A percentile compares a stretch with the other conserved stretches of the same genome.
phyloP scores from a whole-genome alignment of 2,797 vertebrate species.

The Novumbra hubbsi region DNA sequence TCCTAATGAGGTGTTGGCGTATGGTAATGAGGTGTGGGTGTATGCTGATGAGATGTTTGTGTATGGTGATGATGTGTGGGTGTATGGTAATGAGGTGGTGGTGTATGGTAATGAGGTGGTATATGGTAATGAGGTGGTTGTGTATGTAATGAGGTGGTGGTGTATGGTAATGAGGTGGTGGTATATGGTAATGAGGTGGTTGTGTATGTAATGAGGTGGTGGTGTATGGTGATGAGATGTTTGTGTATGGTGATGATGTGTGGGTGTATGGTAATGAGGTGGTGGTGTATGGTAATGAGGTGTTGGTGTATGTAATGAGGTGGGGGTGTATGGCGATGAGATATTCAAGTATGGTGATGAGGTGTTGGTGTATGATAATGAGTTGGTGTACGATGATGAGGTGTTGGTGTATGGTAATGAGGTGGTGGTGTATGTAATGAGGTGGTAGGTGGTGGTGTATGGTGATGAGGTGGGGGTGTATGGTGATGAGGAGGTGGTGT shows the following conservation, averaged over 20 bases:
- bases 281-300: background rate
- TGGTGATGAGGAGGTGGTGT: conserved; percentile 9
- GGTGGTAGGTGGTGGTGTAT: too few relatives aligned
- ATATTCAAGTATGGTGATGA: conserved; percentile 50
- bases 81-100: conserved; percentile 52
- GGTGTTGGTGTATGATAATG: conserved; percentile 56
- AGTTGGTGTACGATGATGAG: conserved; percentile 14
- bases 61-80: conserved; percentile 33
- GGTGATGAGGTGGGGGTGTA: background rate
- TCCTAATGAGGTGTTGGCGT: too few relatives aligned
- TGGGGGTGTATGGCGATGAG: background rate
- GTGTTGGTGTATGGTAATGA: background rate
- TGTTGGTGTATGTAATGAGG: too few relatives aligned
- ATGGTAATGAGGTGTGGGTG: too few relatives aligned
- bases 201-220: too few relatives aligned
- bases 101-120: conserved; percentile 9
- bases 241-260: background rate
- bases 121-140: background rate
- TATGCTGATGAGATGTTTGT: background rate
- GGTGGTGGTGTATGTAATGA: too few relatives aligned
- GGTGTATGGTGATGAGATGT: background rate
- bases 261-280: too few relatives aligned
- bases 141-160: background rate
- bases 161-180: conserved; percentile 11
- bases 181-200: conserved; percentile 49